phyloP scores from a whole-genome alignment of 2,113 vertebrate species.

The Synodontis membranacea region DNA sequence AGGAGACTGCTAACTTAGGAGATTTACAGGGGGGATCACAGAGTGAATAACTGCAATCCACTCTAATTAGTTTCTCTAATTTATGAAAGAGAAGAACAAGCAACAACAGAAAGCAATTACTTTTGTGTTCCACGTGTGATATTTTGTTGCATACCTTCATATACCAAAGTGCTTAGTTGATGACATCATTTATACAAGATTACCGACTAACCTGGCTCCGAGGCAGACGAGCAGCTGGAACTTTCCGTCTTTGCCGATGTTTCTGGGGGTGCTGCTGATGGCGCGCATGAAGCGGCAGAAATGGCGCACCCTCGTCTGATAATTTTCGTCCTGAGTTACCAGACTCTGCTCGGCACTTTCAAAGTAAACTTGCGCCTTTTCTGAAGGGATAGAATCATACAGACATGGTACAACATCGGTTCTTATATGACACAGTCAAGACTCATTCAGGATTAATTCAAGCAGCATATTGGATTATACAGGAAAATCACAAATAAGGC shows the following conservation, averaged over 20 bases:
- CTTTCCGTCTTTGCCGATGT: conserved; percentile 98
- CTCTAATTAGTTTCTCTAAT: background rate
- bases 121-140: background rate
- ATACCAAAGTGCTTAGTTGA: background rate
- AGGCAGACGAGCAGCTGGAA: conserved; percentile 99
- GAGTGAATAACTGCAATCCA: background rate
- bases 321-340: conserved; percentile 87
- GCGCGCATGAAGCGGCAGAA: conserved; percentile 95
- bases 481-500: conserved; percentile 2
- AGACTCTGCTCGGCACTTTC: conserved; percentile 88
- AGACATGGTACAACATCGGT: background rate
- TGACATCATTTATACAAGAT: background rate
- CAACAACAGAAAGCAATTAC: background rate
- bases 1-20: background rate
- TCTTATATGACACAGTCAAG: background rate
- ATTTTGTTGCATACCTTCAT: background rate
- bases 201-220: conserved; percentile 84
- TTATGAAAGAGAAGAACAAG: background rate
- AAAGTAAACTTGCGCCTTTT: conserved; percentile 96
- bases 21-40: background rate
- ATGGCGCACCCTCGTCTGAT: conserved; percentile 87
- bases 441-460: background rate
- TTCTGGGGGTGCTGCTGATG: conserved; percentile 91
- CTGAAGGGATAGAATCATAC: conserved; percentile 65
- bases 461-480: background rate